A percentile compares a stretch with the other conserved stretches of the same genome.
These are phyloP conservation scores for Dreissena polymorpha DNA, from an alignment of 1,140 invertebrate species.

Conservation along the genomic window DNA sequence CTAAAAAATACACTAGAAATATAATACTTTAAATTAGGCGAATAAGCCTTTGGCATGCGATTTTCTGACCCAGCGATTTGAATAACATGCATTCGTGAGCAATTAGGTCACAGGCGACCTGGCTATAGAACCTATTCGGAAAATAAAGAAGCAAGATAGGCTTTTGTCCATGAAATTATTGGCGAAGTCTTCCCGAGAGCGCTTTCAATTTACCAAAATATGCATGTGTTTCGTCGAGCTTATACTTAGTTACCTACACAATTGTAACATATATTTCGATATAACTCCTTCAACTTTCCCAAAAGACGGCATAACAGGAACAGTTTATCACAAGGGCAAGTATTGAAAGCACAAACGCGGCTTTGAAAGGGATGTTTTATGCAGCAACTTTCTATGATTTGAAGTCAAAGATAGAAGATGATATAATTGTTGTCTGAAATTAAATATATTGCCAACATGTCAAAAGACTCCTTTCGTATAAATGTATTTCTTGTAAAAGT, in stretches of 20 bases:
- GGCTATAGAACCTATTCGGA: constrained; percentile 21
- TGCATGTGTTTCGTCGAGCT: constrained; percentile 17
- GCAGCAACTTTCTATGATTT: too few relatives aligned
- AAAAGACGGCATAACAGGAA: constrained; percentile 1
- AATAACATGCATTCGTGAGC: constrained; percentile 17
- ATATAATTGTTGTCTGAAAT: too few relatives aligned
- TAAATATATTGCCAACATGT: too few relatives aligned
- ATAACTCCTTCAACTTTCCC: constrained; percentile 6
- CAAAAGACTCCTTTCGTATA: too few relatives aligned
- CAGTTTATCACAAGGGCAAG: background rate
- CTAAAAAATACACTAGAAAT: too few relatives aligned
- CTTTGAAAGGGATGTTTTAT: too few relatives aligned
- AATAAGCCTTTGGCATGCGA: background rate
- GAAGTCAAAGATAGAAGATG: too few relatives aligned
- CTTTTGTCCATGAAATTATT: constrained; percentile 26
- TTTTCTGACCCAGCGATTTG: background rate
- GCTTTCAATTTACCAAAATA: constrained; percentile 44
- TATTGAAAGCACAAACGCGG: background rate
- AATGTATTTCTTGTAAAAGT: too few relatives aligned
- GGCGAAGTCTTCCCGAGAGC: constrained; percentile 24
- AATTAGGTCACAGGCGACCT: constrained; percentile 22
- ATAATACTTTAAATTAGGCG: too few relatives aligned
- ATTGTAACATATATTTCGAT: constrained; percentile 29
- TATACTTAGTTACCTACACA: constrained; percentile 33
- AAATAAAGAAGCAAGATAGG: constrained; percentile 27